Evolutionary conservation across 1,140 invertebrate species (phyloP).

Genomic region (Drosophila jambulina): DNA sequence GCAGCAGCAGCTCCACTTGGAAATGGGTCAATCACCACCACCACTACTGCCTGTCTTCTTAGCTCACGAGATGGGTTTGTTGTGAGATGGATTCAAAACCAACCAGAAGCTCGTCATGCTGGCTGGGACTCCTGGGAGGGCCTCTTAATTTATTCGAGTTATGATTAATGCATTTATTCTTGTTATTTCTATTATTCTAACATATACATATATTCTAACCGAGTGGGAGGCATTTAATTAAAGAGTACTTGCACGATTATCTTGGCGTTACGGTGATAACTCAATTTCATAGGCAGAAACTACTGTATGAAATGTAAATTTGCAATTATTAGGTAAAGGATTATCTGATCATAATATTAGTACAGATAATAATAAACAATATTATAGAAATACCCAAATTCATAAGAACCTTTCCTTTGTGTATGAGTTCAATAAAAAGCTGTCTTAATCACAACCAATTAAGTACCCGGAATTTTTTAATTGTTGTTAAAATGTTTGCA

Average conservation of each 20-base stretch:
- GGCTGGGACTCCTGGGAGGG: constrained; percentile 9
- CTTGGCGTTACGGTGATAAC: constrained; percentile 1
- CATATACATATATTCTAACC: constrained; percentile 10
- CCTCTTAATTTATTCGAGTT: constrained; percentile 3
- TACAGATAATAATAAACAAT: not conserved
- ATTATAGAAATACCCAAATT: not conserved
- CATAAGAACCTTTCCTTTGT: not conserved
- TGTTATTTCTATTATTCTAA: constrained; percentile 11
- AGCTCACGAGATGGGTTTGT: constrained; percentile 7
- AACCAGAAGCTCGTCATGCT: constrained; percentile 18
- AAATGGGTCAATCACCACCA: constrained; percentile 70
- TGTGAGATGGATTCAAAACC: constrained; percentile 14
- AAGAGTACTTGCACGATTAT: not conserved
- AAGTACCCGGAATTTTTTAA: no score
- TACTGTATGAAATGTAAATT: not conserved
- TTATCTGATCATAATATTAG: not conserved
- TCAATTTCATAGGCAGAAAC: not conserved
- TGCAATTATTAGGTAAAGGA: not conserved
- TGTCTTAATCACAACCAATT: not conserved
- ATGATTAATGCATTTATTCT: constrained; percentile 22
- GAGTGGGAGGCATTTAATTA: constrained; percentile 12
- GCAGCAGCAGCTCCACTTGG: constrained; percentile 31
- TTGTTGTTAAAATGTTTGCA: rapidly evolving
- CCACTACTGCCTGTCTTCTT: constrained; percentile 11
- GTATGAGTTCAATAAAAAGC: not conserved